Base-by-base conservation (phyloP, 1,140 invertebrate genomes). In the Meloidogyne floridensis region DNA sequence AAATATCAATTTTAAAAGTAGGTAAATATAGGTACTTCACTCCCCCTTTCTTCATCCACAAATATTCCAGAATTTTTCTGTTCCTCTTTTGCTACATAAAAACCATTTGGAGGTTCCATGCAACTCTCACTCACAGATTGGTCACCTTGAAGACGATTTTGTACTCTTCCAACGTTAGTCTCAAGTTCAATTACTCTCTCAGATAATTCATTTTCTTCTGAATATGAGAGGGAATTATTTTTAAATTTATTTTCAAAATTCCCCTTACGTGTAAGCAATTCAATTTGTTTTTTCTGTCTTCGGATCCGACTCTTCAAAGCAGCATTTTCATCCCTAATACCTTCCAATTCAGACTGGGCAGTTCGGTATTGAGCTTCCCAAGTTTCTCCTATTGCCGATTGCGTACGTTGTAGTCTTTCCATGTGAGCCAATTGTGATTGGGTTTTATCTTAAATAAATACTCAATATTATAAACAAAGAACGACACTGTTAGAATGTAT, bases 201-300 rank as follows among this genome's bases (percentile, higher is more conserved):
- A 54, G 77, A 75, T 20, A 82, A 71, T 18, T 86, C 83, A 56
- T 76, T 72, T 81, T 85, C 77, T 73, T 84, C 83, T 86, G 72
- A 65, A 86, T 80, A 71, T 51, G 54, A 47, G 47, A 8, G 47
- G 47, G 47, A 47, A 47, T 6, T 47, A 32, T 32, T 32, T 32
- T 32, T 32, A 32, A 32, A 32, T 32, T 32, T 32, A 32, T 32
- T 32, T 32, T 32, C 32, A 10, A 80, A 72, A 75, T 9, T 56
- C 5, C 15, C 56, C 82, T 84, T 71, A 87, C 86, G 87, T 56
- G 87, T 88, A 6, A 87, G 73, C n/a, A 87, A 71, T 75, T 86
- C 87, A 47, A 87, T 87, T 77, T 87, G 87, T 69, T 86, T 86
- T 72, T 87, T 85, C 65, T 88, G 87, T 65, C 87, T 59, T 42